These are phyloP conservation scores for Acholoe squamosa DNA, from an alignment of 2,888 invertebrate genomes.

Conservation along the genomic window DNA sequence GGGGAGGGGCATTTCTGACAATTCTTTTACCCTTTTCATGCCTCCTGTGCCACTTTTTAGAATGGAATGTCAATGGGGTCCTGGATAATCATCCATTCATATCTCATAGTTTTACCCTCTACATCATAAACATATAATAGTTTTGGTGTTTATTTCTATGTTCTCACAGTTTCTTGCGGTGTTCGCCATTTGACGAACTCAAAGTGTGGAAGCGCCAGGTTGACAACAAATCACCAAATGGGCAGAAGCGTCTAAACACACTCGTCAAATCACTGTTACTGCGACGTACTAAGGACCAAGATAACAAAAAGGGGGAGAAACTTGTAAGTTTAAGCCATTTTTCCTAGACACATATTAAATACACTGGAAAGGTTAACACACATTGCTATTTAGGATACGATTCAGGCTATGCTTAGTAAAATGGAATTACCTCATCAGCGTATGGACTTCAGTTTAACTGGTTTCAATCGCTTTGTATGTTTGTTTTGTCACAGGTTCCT, in stretches of 20 bases:
- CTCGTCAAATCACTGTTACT: slow-evolving; percentile 93
- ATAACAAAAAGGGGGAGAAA: slow-evolving; percentile 86
- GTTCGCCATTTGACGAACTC: slow-evolving; percentile 94
- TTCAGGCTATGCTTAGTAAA: not conserved
- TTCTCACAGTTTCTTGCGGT: slow-evolving; percentile 91
- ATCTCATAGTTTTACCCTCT: too few relatives aligned
- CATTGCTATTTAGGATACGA: too few relatives aligned
- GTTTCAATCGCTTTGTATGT: too few relatives aligned
- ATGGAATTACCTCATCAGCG: too few relatives aligned
- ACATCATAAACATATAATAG: too few relatives aligned
- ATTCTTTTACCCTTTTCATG: too few relatives aligned
- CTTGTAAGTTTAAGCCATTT: slow-evolving; percentile 73
- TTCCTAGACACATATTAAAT: not conserved
- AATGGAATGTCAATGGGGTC: too few relatives aligned
- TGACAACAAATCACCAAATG: slow-evolving; percentile 90
- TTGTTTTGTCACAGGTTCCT: slow-evolving; percentile 84
- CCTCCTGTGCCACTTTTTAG: too few relatives aligned
- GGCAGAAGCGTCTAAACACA: slow-evolving; percentile 90
- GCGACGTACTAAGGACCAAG: slow-evolving; percentile 93
- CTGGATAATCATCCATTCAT: too few relatives aligned
- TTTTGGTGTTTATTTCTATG: slow-evolving; percentile 48
- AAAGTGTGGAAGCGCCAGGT: slow-evolving; percentile 96
- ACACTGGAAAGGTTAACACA: too few relatives aligned
- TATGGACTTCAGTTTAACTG: too few relatives aligned
- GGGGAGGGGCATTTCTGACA: too few relatives aligned